A percentile compares a stretch with the other conserved stretches of the same genome.
phyloP scores from a whole-genome alignment of 1,140 invertebrate genomes.

The Heterodera carotae region DNA sequence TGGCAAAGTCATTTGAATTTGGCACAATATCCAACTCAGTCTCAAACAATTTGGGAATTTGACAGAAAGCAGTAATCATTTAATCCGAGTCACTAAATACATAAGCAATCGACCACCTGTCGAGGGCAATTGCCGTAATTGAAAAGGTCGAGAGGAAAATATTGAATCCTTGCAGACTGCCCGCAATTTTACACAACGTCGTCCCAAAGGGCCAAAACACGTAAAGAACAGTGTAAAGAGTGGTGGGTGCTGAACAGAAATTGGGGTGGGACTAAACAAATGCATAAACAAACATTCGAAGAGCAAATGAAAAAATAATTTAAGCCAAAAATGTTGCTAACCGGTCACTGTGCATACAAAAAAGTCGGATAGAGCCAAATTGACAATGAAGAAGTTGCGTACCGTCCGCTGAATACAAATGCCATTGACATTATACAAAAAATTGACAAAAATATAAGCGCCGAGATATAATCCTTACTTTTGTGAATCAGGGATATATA shows the following conservation, averaged over 20 bases:
- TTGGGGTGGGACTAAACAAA: too few relatives aligned
- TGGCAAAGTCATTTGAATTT: too few relatives aligned
- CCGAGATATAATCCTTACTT: too few relatives aligned
- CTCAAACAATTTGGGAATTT: neutral
- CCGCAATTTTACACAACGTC: slow-evolving; percentile 61
- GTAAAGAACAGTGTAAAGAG: slow-evolving; percentile 63
- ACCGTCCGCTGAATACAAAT: slow-evolving; percentile 36
- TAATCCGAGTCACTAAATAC: neutral
- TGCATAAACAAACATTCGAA: neutral
- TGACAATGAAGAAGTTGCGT: slow-evolving; percentile 65
- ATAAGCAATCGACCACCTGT: slow-evolving; percentile 56
- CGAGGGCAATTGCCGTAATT: slow-evolving; percentile 67
- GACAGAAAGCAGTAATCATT: slow-evolving; percentile 1
- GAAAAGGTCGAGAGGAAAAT: slow-evolving; percentile 67
- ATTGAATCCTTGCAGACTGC: slow-evolving; percentile 64
- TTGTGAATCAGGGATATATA: too few relatives aligned
- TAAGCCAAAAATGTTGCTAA: too few relatives aligned
- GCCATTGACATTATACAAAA: too few relatives aligned
- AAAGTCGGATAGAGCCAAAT: slow-evolving; percentile 63
- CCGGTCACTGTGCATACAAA: slow-evolving; percentile 63
- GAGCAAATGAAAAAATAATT: neutral
- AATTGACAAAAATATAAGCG: too few relatives aligned
- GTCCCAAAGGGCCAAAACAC: slow-evolving; percentile 66
- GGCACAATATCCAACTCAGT: too few relatives aligned
- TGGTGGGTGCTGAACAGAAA: slow-evolving; percentile 54